Percentiles rank a stretch among this genome's conserved stretches.
Conservation (phyloP, 2,888 invertebrate species). For the Caenorhabditis doughertyi region DNA sequence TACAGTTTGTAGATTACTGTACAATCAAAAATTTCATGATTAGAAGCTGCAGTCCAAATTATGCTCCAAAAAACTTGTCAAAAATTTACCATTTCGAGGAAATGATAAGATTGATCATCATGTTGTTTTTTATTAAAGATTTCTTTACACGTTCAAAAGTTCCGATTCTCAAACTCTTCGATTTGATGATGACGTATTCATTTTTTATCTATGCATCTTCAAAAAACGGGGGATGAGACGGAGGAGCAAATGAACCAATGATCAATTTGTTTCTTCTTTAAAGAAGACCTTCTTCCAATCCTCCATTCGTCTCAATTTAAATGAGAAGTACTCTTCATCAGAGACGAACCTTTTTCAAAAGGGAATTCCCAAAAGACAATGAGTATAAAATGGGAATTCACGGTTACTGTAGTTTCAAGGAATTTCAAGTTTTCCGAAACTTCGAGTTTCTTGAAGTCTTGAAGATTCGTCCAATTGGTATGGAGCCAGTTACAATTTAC, state of each 20-base stretch:
- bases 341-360: background rate
- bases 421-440: too few species aligned
- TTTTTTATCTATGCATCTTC: background rate
- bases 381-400: background rate
- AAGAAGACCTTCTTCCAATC: background rate
- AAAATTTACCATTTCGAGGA: too few species aligned
- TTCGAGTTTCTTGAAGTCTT: too few species aligned
- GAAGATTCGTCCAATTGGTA: too few species aligned
- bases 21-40: too few species aligned
- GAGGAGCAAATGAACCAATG: slow-evolving; percentile 31
- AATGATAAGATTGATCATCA: too few species aligned
- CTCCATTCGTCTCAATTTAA: slow-evolving; percentile 8
- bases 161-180: background rate
- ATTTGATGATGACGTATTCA: slow-evolving; percentile 7
- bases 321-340: background rate
- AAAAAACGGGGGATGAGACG: slow-evolving; percentile 9
- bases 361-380: background rate
- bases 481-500: too few species aligned
- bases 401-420: background rate
- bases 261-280: slow-evolving; percentile 29
- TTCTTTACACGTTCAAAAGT: too few species aligned
- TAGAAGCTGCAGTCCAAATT: too few species aligned
- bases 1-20: too few species aligned
- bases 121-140: too few species aligned
- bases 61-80: too few species aligned